phyloP scores from a whole-genome alignment of 2,888 invertebrate genomes.

The Amiota communis region DNA sequence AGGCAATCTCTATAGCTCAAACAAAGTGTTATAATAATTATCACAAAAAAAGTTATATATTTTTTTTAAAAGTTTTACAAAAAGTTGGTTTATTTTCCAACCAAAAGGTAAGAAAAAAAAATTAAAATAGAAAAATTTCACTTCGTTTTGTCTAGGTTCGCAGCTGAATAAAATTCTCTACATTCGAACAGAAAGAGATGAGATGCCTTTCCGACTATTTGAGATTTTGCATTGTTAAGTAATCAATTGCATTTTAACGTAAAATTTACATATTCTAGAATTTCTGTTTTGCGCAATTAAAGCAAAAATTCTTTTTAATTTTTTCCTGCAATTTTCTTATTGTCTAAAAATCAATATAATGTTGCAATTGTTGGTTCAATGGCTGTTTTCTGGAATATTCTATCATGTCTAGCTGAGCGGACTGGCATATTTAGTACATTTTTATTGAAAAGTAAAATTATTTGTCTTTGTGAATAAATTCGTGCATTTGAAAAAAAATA shows the following conservation, averaged over 20 bases:
- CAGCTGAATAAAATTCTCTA: not conserved
- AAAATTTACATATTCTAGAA: not conserved
- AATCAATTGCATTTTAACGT: not conserved
- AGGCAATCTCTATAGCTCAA: not conserved
- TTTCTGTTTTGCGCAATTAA: not conserved
- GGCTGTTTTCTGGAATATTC: conserved; percentile 7
- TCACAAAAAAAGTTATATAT: not conserved
- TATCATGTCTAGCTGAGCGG: not conserved
- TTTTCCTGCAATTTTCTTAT: not conserved
- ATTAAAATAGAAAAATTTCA: not conserved
- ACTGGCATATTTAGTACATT: not conserved
- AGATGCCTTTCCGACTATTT: not conserved
- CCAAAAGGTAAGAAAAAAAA: not conserved
- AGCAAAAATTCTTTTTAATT: not conserved
- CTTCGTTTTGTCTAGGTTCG: not conserved
- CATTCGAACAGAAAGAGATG: not conserved
- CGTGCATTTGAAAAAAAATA: not conserved
- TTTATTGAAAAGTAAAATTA: not conserved
- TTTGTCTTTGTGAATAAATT: not conserved
- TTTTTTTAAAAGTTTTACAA: not conserved
- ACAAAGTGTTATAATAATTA: not conserved
- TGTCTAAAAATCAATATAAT: conserved; percentile 1
- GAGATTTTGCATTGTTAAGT: conserved; percentile 1
- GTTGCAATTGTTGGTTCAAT: not conserved
- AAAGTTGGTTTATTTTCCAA: not conserved